Evolutionary conservation across 2,888 invertebrate genomes (phyloP).

Genomic region (Aspidapion aeneum): DNA sequence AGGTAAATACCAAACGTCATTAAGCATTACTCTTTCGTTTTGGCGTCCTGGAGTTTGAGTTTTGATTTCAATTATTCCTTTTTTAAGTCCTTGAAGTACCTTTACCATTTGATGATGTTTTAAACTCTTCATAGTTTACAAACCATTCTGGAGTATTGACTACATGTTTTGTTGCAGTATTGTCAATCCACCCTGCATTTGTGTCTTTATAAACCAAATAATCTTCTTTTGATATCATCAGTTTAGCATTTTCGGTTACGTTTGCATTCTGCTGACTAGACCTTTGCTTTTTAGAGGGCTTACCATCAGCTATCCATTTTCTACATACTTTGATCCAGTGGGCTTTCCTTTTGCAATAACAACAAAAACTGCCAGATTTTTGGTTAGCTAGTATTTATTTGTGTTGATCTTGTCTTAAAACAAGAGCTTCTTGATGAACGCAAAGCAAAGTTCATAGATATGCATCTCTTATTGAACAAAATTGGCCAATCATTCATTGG

Average conservation of each 20-base stretch:
- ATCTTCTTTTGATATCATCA: slow-evolving; percentile 22
- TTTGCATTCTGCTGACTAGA: slow-evolving; percentile 13
- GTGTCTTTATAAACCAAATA: slow-evolving; percentile 15
- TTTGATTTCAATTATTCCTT: slow-evolving; percentile 18
- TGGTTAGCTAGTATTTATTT: slow-evolving; percentile 11
- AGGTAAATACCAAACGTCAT: slow-evolving; percentile 19
- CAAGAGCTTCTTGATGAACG: slow-evolving; percentile 25
- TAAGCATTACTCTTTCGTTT: slow-evolving; percentile 24
- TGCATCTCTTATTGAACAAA: no score
- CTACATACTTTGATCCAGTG: slow-evolving; percentile 13
- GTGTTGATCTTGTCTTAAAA: slow-evolving; percentile 11
- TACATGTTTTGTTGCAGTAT: slow-evolving; percentile 36
- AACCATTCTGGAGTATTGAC: slow-evolving; percentile 27
- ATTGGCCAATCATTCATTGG: no score
- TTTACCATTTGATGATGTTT: slow-evolving; percentile 24
- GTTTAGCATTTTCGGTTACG: background rate
- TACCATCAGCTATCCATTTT: slow-evolving; percentile 33
- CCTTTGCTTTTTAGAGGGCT: slow-evolving; percentile 16
- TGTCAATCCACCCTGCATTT: slow-evolving; percentile 37
- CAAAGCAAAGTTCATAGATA: no score
- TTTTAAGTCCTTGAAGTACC: slow-evolving; percentile 22
- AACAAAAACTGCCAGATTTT: slow-evolving; percentile 6
- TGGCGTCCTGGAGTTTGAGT: background rate
- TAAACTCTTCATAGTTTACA: slow-evolving; percentile 25
- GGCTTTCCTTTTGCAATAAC: slow-evolving; percentile 18